Evolutionary conservation across 2,888 invertebrate species (phyloP), one percentile per base, ranked within the genome.

Genomic region (Malthinus seriepunctatus): DNA sequence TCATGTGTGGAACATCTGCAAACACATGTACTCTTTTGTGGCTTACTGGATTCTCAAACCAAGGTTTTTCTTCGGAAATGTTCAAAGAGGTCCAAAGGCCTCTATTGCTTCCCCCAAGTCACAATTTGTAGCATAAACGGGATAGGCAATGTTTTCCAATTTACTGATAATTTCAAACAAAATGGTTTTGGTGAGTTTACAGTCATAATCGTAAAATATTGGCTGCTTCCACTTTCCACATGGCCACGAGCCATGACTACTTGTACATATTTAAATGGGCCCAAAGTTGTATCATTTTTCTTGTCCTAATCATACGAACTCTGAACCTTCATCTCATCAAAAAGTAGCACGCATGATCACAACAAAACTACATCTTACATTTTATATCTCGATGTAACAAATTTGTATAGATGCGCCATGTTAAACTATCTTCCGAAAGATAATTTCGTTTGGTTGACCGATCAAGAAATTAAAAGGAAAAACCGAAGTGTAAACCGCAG

Each of bases 191-290:
- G 35, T 33, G 8, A 35, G 14, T 35, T 11, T 48, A 9, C 35
- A 15, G 10, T 35, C 48, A 10, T 50, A 50, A 15, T 58, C 51
- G 42, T 61, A 67, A 63, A 59, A 66, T 9, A 67, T 48, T 32
- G 60, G 60, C 51, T n/a, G 63, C 44, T 67, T 64, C 67, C 67
- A 68, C 9, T 59, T 56, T 11, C 47, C 32, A 46, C 59, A 44
- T 8, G 66, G 6, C 67, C 67, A 14, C 64, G 34, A 4, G 56
- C 54, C 61, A 67, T 62, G 9, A 66, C 57, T n/a, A n/a, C n/a
- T n/a, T n/a, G n/a, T n/a, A n/a, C n/a, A 46, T 60, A 62, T 32
- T 57, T 56, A 14, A 51, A 14, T 14, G 68, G 62, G 6, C 32
- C 45, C 38, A 63, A 33, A 8, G 61, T 42, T 2, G 8, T 52